These are phyloP conservation scores for Amorpha juglandis DNA, from an alignment of 2,888 invertebrate species.

Conservation along the genomic window DNA sequence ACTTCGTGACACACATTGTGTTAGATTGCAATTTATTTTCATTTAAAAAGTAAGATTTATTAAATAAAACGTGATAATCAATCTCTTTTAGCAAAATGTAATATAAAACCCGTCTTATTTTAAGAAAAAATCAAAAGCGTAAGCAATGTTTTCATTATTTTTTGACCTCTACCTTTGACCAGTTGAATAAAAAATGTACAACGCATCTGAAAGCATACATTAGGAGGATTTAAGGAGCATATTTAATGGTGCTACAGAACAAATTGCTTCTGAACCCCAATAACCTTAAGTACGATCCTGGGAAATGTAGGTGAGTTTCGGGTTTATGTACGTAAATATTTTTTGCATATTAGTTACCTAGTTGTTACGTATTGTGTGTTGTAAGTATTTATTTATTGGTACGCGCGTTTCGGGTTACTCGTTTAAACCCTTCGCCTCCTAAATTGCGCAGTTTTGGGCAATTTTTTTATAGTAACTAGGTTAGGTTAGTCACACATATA, in stretches of 20 bases:
- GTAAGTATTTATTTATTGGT: background rate
- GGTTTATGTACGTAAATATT: constrained; percentile 22
- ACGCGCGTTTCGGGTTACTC: background rate
- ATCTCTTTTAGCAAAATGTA: background rate
- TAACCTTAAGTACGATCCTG: constrained; percentile 30
- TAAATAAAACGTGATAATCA: background rate
- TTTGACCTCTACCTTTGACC: constrained; percentile 19
- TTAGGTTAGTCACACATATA: no score
- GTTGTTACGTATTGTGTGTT: constrained; percentile 3
- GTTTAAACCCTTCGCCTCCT: no score
- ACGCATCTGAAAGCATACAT: constrained; percentile 24
- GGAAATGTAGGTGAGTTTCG: constrained; percentile 30
- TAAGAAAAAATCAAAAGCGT: background rate
- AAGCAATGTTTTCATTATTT: background rate
- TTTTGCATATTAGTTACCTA: constrained; percentile 7
- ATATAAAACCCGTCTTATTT: background rate
- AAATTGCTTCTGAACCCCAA: constrained; percentile 32
- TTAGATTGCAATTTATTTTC: no score
- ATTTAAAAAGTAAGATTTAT: no score
- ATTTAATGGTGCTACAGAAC: constrained; percentile 29
- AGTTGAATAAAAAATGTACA: constrained; percentile 17
- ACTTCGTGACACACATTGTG: no score
- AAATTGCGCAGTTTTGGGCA: no score
- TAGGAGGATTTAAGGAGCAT: constrained; percentile 28
- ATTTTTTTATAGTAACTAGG: no score